Evolutionary conservation across 2,113 vertebrate genomes (phyloP), one percentile per base, ranked within the genome.

Genomic region (Phainopepla nitens): DNA sequence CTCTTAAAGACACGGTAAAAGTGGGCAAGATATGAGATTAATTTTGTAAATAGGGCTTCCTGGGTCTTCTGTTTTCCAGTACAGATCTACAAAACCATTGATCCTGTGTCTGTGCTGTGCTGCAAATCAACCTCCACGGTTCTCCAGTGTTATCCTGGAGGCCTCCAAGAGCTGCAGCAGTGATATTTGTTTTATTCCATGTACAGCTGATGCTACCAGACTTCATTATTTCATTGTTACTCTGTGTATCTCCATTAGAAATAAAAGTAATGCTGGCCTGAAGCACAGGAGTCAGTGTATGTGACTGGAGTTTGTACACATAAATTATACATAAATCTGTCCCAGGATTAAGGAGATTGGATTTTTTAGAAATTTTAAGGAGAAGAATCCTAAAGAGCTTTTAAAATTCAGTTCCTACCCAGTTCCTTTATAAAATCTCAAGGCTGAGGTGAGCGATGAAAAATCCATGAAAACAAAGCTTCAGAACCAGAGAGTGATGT

Each of bases 391-490:
- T 42, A 72, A 83, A 92, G 53, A 66, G 35, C 72, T 89, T 93
- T 94, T 79, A 82, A 85, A 90, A 94, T 80, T 92, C 66, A 45
- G 45, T 56, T 96, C 80, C 64, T 86, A 16, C 23, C 12, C 35
- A 62, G 82, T 62, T 95, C 9, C 36, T 93, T 61, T 82, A 64
- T 24, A 84, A 82, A 79, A 72, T 87, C 86, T 90, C 45, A 69
- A 87, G 86, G 73, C 86, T 6, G 20, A 95, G 66, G 61, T 72
- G 84, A 90, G 64, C 0, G 0, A 68, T 79, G 85, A 93, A 96
- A 95, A 97, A 94, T 94, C 79, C 80, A 85, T 89, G 85, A 90
- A 86, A 91, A 75, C 65, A 90, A 66, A 94, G 42, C 61, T 94
- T 93, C 73, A 97, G 94, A 94, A 92, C 14, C 41, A 83, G 54